Percentiles rank a stretch among this genome's conserved stretches.
Evolutionary conservation across 2,113 vertebrate species (phyloP).

Genomic region (Otocyon megalotis): DNA sequence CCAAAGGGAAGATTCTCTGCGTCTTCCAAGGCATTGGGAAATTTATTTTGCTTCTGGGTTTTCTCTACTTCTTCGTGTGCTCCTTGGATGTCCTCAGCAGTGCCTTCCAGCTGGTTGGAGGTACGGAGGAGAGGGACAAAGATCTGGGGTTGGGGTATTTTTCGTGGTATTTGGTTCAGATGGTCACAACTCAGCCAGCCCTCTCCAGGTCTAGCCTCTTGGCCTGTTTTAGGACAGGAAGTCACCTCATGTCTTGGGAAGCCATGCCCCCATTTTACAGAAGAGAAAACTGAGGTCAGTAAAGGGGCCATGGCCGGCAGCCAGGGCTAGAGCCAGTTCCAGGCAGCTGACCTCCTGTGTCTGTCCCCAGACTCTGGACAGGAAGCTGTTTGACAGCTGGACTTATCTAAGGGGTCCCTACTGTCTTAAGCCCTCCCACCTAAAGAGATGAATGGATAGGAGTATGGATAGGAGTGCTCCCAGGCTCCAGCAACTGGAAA

Average conservation of each 20-base stretch:
- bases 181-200: neutral
- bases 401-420: neutral
- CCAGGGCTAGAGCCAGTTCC: neutral
- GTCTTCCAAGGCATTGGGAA: constrained; percentile 88
- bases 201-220: neutral
- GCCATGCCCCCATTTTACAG: neutral
- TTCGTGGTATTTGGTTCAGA: neutral
- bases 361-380: neutral
- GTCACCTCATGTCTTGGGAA: neutral
- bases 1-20: constrained; percentile 90
- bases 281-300: neutral
- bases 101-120: constrained; percentile 97
- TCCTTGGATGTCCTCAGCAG: constrained; percentile 97
- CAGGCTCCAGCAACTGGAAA: neutral
- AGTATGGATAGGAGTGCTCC: neutral
- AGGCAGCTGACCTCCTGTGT: neutral
- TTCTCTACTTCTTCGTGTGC: constrained; percentile 97
- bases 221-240: neutral
- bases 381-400: neutral
- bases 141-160: neutral
- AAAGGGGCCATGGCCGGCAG: neutral
- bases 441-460: neutral
- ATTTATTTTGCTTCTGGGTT: constrained; percentile 88
- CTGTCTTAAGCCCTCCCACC: neutral
- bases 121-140: constrained; percentile 84